phyloP scores from a whole-genome alignment of 2,888 invertebrate genomes.

The Ormyrus thymus region DNA sequence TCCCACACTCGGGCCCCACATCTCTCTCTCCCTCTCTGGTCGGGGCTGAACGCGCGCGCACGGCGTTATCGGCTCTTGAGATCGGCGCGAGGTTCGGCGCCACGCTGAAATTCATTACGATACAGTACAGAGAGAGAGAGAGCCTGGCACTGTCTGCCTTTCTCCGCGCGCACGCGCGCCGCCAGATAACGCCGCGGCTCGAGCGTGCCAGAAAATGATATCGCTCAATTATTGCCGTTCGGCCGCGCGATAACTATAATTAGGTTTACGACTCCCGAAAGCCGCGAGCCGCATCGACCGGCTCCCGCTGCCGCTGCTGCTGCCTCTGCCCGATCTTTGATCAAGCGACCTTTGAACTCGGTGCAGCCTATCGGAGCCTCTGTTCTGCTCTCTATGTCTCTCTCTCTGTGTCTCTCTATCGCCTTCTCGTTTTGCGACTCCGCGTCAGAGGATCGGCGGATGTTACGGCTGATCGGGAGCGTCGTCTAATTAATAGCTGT shows the following conservation, averaged over 20 bases:
- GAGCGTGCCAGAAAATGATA: constrained; percentile 52
- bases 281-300: background rate
- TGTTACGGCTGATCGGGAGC: no score
- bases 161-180: background rate
- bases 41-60: background rate
- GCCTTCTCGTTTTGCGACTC: background rate
- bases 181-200: constrained; percentile 27
- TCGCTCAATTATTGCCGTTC: constrained; percentile 55
- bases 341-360: constrained; percentile 33
- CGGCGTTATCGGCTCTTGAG: constrained; percentile 8
- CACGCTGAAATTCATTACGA: constrained; percentile 44
- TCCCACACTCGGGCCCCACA: background rate
- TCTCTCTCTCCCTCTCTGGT: no score
- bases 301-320: background rate
- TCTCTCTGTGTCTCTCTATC: background rate
- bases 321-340: constrained; percentile 3
- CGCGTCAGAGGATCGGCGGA: no score
- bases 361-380: background rate
- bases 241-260: constrained; percentile 53
- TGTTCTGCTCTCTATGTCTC: no score
- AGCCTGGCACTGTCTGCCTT: background rate
- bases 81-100: background rate
- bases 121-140: background rate
- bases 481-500: no score
- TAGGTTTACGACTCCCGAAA: constrained; percentile 54